A percentile compares a stretch with the other conserved stretches of the same genome.
Evolutionary conservation across 2,797 vertebrate species (phyloP).

Genomic region (Mormyrops boulengeri): DNA sequence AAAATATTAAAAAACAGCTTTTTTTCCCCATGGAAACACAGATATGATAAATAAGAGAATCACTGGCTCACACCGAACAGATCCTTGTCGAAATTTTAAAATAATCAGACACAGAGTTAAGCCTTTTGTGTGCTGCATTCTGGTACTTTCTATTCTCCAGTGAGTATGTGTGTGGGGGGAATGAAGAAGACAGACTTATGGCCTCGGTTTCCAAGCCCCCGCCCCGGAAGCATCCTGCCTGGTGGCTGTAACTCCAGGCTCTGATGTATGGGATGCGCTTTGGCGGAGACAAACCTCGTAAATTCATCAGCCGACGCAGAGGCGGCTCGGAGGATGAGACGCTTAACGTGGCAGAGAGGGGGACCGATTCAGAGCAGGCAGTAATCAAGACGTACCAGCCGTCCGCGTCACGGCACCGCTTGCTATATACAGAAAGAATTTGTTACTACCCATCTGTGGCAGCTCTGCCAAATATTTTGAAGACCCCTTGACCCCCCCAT

Average conservation of each 20-base stretch:
- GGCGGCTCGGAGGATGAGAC: neutral
- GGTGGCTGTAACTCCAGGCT: neutral
- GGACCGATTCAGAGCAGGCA: neutral
- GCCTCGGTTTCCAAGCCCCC: neutral
- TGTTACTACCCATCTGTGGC: neutral
- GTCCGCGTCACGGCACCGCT: neutral
- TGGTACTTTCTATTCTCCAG: neutral
- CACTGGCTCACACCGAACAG: neutral
- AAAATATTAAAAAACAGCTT: neutral
- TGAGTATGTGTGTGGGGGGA: neutral
- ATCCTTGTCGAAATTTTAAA: neutral
- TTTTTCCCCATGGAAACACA: neutral
- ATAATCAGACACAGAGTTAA: neutral
- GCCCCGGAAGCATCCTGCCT: neutral
- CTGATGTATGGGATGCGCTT: neutral
- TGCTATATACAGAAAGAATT: neutral
- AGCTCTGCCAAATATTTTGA: neutral
- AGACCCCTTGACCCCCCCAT: neutral
- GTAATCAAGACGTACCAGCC: neutral
- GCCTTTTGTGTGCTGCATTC: neutral
- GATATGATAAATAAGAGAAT: neutral
- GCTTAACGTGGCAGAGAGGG: neutral
- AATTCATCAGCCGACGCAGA: neutral
- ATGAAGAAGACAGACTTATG: neutral
- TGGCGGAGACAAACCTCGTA: neutral